These are phyloP conservation scores for Bradynema listronoti DNA, from an alignment of 1,140 invertebrate species.

Conservation along the genomic window DNA sequence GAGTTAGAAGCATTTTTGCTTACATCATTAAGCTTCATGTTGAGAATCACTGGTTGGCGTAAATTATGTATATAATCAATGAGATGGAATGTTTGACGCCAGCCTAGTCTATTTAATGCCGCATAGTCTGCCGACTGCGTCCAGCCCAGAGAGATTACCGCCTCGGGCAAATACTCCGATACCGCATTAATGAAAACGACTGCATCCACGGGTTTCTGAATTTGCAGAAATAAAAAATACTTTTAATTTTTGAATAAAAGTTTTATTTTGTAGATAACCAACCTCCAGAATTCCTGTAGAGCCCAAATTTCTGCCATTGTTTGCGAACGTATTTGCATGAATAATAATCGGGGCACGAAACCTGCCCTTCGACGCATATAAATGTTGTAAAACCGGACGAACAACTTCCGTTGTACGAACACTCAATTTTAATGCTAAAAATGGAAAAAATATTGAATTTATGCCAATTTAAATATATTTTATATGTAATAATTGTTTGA, in stretches of 20 bases:
- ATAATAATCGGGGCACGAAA: slow-evolving; percentile 43
- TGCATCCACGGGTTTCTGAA: slow-evolving; percentile 38
- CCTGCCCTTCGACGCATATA: slow-evolving; percentile 33
- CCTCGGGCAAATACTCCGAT: slow-evolving; percentile 34
- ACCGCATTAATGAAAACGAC: slow-evolving; percentile 37
- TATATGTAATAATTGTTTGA: too few relatives aligned
- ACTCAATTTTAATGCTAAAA: slow-evolving; percentile 40
- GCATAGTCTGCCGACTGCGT: slow-evolving; percentile 35
- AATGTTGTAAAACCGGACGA: slow-evolving; percentile 31
- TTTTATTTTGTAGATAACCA: neutral
- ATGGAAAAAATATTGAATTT: neutral
- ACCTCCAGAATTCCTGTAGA: too few relatives aligned
- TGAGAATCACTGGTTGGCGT: slow-evolving; percentile 38
- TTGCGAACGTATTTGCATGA: slow-evolving; percentile 37
- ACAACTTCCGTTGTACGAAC: slow-evolving; percentile 39
- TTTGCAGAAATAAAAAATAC: neutral
- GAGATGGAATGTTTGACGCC: slow-evolving; percentile 32
- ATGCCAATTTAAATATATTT: too few relatives aligned
- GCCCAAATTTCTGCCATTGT: slow-evolving; percentile 18
- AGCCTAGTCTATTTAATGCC: slow-evolving; percentile 34
- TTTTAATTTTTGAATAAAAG: neutral
- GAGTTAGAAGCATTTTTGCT: too few relatives aligned
- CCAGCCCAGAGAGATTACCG: slow-evolving; percentile 46
- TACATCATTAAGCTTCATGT: slow-evolving; percentile 41
- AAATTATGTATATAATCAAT: slow-evolving; percentile 27